Conservation (phyloP, 1,140 invertebrate species). For the Carcinoscorpius rotundicauda region DNA sequence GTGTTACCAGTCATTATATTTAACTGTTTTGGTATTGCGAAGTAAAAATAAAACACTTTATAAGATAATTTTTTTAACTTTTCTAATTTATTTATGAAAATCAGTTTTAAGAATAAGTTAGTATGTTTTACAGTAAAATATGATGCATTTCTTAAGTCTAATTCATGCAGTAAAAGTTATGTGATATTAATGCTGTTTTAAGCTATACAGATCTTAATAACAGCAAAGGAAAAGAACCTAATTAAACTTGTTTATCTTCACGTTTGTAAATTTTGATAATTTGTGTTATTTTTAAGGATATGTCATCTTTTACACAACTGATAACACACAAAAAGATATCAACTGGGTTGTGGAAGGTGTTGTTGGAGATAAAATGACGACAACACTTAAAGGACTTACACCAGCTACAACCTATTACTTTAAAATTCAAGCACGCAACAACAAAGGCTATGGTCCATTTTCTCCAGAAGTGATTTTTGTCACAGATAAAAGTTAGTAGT, state of each 20-base stretch:
- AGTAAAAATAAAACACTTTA: no score
- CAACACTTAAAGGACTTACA: slow-evolving; percentile 61
- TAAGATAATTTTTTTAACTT: no score
- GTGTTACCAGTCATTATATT: no score
- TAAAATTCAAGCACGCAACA: slow-evolving; percentile 84
- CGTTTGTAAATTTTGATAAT: neutral
- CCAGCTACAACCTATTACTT: slow-evolving; percentile 84
- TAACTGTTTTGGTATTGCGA: no score
- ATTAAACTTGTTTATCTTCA: neutral
- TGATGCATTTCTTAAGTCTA: no score
- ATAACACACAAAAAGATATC: slow-evolving; percentile 54
- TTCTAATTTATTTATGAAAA: no score
- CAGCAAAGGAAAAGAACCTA: neutral
- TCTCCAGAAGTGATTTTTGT: slow-evolving; percentile 62
- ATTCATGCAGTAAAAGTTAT: no score
- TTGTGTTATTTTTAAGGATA: slow-evolving; percentile 46
- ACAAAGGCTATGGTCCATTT: slow-evolving; percentile 72
- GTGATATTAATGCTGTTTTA: no score
- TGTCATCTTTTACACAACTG: slow-evolving; percentile 80
- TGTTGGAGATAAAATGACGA: slow-evolving; percentile 68
- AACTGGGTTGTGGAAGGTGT: slow-evolving; percentile 80
- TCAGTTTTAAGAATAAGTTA: no score
- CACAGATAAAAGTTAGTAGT: slow-evolving; percentile 38
- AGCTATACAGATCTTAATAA: no score
- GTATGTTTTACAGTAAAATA: no score